Evolutionary conservation across 2,113 vertebrate genomes (phyloP), one percentile per base, ranked within the genome.

Genomic region (Sapajus apella): DNA sequence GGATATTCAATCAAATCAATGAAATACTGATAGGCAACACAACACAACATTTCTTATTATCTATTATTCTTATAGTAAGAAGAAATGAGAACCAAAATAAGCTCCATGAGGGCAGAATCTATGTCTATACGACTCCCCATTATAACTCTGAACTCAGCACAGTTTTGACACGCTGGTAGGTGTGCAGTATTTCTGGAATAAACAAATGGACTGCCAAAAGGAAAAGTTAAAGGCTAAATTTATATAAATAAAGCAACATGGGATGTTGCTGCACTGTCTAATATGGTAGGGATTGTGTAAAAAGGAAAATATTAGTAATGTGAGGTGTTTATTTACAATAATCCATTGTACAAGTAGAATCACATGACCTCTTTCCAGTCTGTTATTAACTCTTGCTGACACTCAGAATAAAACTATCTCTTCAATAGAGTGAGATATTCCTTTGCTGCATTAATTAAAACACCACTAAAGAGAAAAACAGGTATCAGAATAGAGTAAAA

Each of bases 381-480:
- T 81, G 3, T 88, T 82, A 86, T 68, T 16, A 95, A 87, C 70
- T 72, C 64, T 94, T 80, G 21, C 27, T 95, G 80, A 85, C 82
- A 85, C 37, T 95, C 13, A 94, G 52, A 91, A 73, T 47, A 25
- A 96, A 93, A 86, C 30, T 72, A 72, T 50, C 40, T 96, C 52
- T n/a, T 94, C 73, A 91, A 83, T 43, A 83, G 16, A 96, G 23
- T 3, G 52, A 12, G 40, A 80, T 84, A 89, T 95, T 56, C 52
- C 70, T 96, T 95, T 95, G 81, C 32, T 37, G 37, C 55, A 52
- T 88, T 96, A 90, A 85, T 55, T 80, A 85, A 96, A 89, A 91
- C 16, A 86, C 3, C 47, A 80, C 21, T 30, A 77, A 89, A 80
- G 43, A 90, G 45, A 80, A 94, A 75, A 93, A 43, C 0, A 70